Evolutionary conservation across 2,888 invertebrate genomes (phyloP), one percentile per base, ranked within the genome.

Genomic region (Creontiades dilutus): DNA sequence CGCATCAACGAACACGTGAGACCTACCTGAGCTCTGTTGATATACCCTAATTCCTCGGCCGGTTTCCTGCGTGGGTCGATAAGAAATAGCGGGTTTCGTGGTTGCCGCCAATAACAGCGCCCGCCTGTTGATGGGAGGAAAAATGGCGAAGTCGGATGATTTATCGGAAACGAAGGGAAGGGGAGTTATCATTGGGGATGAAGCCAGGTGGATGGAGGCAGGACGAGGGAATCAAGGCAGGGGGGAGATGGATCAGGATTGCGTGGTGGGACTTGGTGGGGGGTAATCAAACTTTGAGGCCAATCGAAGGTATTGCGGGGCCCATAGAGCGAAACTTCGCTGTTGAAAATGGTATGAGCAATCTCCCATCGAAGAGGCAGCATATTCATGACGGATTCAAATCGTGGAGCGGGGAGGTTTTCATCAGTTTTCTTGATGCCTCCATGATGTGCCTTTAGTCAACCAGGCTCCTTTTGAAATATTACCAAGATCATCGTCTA

Each of bases 171-270:
- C 27, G 52, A 82, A 27, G 47, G 48, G 82, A 82, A 5, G 46
- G 52, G 82, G 82, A 68, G 82, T 82, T 52, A 82, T 82, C 82
- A 82, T 82, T 82, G 52, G 23, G 85, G 68, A 27, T 68, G 85
- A 28, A 61, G 61, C 85, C 85, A 85, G 61, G 82, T 52, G 52
- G 52, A 78, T 76, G 27, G 12, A 37, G 75, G 13, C 19, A 76
- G 27, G 27, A 19, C n/a, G 57, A 57, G 16, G 57, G 57, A n/a
- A 16, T 68, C 68, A 68, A 23, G 68, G 5, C 23, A 11, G 12
- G 68, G 23, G 9, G 61, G 61, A 52, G 14, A 3, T n/a, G 68
- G 12, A 13, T 12, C 12, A 19, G 68, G 68, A 12, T 57, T n/a
- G 57, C 57, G 57, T n/a, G 57, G 52, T 57, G 7, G 57, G 57